Base-by-base conservation (phyloP, 1,140 invertebrate species). In the Tachypleus tridentatus region DNA sequence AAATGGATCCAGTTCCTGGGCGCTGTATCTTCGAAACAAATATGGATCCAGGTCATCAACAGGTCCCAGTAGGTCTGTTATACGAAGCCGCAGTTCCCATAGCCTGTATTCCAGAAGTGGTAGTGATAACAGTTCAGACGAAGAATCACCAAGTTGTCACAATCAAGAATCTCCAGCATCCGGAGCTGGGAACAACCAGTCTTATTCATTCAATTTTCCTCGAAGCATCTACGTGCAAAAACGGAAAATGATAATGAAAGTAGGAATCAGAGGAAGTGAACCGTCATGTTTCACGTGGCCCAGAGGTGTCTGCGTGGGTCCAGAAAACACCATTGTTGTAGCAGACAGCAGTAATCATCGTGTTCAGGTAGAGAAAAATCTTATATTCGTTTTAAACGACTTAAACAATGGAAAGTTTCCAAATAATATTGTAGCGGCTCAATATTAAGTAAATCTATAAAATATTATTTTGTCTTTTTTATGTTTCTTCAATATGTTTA, bases 251-350 rank as follows among this genome's bases (percentile, higher is more conserved):
- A 86, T 91, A 82, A 89, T 93, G 78, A 89, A 89, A 73, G 89
- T 97, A 80, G 95, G 95, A 82, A 87, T 86, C 81, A 87, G 94
- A 84, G 95, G 95, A 83, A 94, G 90, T 84, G 93, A 94, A 82
- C 85, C 89, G 79, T 90, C 90, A 83, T 88, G 86, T 78, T 97
- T 98, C 80, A 97, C 93, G 62, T 98, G 93, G 93, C 95, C 95
- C 72, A 84, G 94, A 78, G 94, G 93, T 73, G 86, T 97, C 65
- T 92, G 93, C 76, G 89, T 93, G 72, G 92, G 90, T 59, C 89
- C 91, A 49, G 91, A 96, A 78, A 93, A 94, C 76, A 86, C 87
- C 70, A 93, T 97, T 77, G 89, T 95, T 72, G 91, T 97, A 66
- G 93, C 94, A 57, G 95, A 98, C 79, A 95, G 92, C 65, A 93